Conservation (phyloP, 2,113 vertebrate species). For the Hydrolagus affinis region DNA sequence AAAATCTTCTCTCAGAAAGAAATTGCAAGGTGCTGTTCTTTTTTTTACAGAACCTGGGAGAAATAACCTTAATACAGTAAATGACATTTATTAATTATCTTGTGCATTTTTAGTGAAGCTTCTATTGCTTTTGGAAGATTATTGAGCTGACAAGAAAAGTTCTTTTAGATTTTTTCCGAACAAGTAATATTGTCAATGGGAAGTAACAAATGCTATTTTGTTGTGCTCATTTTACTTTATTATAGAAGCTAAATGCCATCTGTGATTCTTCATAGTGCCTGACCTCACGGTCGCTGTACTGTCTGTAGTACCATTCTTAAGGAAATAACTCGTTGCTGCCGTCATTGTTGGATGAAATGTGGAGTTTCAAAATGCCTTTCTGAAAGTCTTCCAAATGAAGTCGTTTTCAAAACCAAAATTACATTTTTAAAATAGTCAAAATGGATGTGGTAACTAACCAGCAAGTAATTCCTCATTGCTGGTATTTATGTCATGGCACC, state of each 20-base stretch:
- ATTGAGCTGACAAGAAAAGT: neutral
- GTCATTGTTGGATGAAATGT: constrained; percentile 7
- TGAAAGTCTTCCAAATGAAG: neutral
- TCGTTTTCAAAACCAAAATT: too few species aligned
- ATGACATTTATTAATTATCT: neutral
- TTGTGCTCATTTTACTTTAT: neutral
- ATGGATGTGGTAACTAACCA: neutral
- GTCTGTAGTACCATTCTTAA: neutral
- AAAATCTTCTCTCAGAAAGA: constrained; percentile 12
- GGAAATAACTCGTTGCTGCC: constrained; percentile 11
- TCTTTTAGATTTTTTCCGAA: neutral
- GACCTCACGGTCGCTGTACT: neutral
- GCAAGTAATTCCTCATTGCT: neutral
- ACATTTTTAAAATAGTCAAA: neutral
- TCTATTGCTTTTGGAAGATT: neutral
- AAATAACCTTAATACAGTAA: neutral
- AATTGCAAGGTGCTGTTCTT: neutral
- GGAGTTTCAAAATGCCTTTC: constrained; percentile 1
- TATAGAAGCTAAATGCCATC: neutral
- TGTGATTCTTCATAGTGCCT: neutral
- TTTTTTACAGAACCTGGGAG: neutral
- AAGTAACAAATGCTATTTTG: neutral
- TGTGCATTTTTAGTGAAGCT: neutral
- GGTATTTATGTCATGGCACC: neutral
- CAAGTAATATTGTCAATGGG: neutral